Evolutionary conservation across 2,888 invertebrate species (phyloP).

Genomic region (Ptycholaimellus sp.): DNA sequence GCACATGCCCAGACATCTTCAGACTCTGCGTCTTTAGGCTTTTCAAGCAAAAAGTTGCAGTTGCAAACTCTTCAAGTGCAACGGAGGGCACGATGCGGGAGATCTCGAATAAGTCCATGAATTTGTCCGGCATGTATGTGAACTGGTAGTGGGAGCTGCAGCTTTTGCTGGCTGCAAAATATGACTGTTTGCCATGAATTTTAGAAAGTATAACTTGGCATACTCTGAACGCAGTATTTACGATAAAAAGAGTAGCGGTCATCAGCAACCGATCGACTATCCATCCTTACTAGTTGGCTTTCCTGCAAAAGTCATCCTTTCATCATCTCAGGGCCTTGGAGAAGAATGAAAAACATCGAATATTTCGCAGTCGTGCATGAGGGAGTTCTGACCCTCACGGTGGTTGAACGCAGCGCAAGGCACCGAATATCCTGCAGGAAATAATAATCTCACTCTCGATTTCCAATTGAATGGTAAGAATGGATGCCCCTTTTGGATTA

Average conservation of each 20-base stretch:
- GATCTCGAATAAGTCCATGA: conserved; percentile 18
- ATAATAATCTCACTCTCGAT: no score
- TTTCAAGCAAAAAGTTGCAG: conserved; percentile 1
- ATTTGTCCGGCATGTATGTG: conserved; percentile 23
- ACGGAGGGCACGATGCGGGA: not conserved
- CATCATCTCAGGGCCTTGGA: no score
- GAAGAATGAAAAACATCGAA: conserved; percentile 6
- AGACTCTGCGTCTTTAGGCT: conserved; percentile 1
- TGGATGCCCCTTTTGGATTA: no score
- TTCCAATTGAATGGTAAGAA: no score
- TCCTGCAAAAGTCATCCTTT: no score
- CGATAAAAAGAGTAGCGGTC: conserved; percentile 24
- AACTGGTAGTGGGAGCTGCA: conserved; percentile 20
- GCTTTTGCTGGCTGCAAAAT: conserved; percentile 14
- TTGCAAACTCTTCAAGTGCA: conserved; percentile 22
- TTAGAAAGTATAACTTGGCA: no score
- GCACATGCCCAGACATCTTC: conserved; percentile 5
- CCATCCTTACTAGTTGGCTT: no score
- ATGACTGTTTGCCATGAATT: no score
- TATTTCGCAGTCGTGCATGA: conserved; percentile 22
- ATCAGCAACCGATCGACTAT: no score
- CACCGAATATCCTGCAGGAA: conserved; percentile 8
- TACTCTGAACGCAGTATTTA: conserved; percentile 25
- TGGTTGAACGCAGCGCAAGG: conserved; percentile 24
- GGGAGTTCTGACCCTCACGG: conserved; percentile 15